Conservation (phyloP, 2,797 vertebrate genomes). For the Notamacropus eugenii region DNA sequence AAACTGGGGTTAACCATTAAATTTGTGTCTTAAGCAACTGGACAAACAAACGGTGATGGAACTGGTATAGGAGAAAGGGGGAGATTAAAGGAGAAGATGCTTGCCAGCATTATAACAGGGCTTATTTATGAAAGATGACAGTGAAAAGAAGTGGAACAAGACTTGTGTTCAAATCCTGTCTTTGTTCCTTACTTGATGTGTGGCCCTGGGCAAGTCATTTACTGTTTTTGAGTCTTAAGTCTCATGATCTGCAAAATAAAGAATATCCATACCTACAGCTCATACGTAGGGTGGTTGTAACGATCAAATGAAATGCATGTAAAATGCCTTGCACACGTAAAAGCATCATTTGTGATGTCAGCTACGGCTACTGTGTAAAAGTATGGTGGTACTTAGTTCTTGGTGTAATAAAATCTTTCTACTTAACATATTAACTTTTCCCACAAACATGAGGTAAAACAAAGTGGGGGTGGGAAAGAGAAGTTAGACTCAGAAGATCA, state of each 20-base stretch:
- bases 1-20: not conserved
- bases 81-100: not conserved
- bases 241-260: not conserved
- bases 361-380: not conserved
- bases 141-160: not conserved
- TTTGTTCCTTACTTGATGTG: not conserved
- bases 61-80: not conserved
- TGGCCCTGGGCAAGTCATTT: not conserved
- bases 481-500: not conserved
- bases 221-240: not conserved
- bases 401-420: not conserved
- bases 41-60: not conserved
- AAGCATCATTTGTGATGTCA: not conserved
- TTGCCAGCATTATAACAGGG: not conserved
- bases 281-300: not conserved
- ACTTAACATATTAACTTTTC: not conserved
- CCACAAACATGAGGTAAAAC: not conserved
- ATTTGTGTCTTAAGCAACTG: not conserved
- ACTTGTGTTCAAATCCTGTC: not conserved
- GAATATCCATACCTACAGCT: not conserved
- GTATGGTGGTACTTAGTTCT: not conserved
- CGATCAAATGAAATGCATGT: not conserved
- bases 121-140: not conserved
- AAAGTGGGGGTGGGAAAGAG: not conserved
- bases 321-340: not conserved